These are phyloP conservation scores for Xestoiulus laeticollis DNA, from an alignment of 2,888 invertebrate species.

Conservation along the genomic window DNA sequence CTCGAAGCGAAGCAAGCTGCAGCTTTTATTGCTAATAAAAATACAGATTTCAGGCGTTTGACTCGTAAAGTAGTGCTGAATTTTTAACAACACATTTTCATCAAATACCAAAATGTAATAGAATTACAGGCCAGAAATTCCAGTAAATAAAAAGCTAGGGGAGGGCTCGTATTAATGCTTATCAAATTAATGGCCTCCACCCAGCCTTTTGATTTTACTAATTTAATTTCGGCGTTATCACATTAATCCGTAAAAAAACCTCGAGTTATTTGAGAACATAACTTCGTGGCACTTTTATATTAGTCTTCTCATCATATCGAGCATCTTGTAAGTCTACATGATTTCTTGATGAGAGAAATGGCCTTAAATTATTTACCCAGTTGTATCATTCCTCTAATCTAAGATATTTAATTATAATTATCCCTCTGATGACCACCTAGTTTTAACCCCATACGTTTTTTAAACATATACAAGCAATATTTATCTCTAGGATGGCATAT, in stretches of 20 bases:
- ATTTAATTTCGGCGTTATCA: neutral
- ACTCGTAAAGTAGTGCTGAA: neutral
- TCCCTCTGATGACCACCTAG: too few relatives aligned
- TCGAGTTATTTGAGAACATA: neutral
- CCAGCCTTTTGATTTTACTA: neutral
- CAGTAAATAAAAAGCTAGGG: neutral
- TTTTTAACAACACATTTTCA: constrained; percentile 2
- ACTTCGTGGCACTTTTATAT: neutral
- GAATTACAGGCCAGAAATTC: neutral
- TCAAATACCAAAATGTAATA: constrained; percentile 5
- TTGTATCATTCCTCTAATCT: too few relatives aligned
- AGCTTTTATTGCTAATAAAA: constrained; percentile 11
- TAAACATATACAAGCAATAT: too few relatives aligned
- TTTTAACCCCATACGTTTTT: too few relatives aligned
- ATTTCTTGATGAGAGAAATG: too few relatives aligned
- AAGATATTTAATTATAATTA: too few relatives aligned
- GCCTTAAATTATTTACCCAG: too few relatives aligned
- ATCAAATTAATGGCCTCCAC: constrained; percentile 16
- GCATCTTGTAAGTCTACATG: too few relatives aligned
- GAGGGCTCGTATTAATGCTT: neutral
- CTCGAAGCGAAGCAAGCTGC: neutral
- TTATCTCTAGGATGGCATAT: too few relatives aligned
- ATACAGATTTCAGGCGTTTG: constrained; percentile 21
- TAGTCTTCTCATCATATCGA: neutral
- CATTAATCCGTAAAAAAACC: neutral